Percentiles rank a stretch among this genome's conserved stretches.
Evolutionary conservation across 2,113 vertebrate genomes (phyloP).

Genomic region (Gasterosteus aculeatus): DNA sequence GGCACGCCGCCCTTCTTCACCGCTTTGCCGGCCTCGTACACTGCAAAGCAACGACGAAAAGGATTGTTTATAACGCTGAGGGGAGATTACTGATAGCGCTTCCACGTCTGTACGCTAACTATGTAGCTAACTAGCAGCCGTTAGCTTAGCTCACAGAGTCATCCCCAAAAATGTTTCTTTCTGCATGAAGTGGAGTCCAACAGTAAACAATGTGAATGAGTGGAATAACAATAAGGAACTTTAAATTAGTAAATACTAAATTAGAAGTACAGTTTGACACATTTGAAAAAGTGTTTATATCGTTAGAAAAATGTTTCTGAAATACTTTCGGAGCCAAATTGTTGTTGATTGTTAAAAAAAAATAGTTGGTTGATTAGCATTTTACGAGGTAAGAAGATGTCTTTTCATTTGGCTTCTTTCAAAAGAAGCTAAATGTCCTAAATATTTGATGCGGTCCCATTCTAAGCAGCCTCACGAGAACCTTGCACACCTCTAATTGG

Average conservation of each 20-base stretch:
- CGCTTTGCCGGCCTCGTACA: constrained; percentile 92
- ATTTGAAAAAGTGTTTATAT: no score
- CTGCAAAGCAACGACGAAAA: constrained; percentile 62
- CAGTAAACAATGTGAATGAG: no score
- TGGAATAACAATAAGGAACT: no score
- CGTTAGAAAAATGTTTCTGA: background rate
- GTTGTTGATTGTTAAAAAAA: background rate
- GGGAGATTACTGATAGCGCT: background rate
- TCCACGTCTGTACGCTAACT: no score
- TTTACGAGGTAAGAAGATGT: background rate
- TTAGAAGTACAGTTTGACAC: no score
- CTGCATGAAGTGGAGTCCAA: no score
- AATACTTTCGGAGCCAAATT: background rate
- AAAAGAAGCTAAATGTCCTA: background rate
- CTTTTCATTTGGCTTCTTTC: background rate
- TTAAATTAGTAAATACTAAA: no score
- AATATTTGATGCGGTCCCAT: background rate
- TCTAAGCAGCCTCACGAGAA: background rate
- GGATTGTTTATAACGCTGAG: background rate
- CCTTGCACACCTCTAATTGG: no score
- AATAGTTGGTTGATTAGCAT: background rate
- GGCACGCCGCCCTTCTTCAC: constrained; percentile 81
- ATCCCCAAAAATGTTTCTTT: no score
- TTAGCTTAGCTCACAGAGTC: background rate
- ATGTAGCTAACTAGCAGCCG: no score